phyloP scores from a whole-genome alignment of 2,113 vertebrate genomes.

The Poeciliopsis prolifica region DNA sequence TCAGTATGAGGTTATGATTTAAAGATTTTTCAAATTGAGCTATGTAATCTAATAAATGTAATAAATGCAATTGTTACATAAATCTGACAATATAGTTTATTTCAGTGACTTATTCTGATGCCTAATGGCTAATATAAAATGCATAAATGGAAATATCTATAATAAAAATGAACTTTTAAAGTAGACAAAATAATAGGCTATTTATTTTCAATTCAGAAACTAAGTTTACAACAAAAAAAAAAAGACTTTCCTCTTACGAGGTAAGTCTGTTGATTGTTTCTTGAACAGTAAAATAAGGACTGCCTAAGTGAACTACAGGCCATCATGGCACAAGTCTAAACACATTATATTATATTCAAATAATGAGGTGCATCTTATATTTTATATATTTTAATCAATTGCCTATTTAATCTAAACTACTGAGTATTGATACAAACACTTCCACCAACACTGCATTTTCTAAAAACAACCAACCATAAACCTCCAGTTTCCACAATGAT shows the following conservation, averaged over 20 bases:
- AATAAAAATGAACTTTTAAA: neutral
- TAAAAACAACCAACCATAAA: conserved; percentile 46
- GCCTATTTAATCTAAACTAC: neutral
- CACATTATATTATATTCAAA: neutral
- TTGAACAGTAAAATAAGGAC: neutral
- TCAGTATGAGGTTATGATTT: neutral
- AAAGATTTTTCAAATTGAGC: neutral
- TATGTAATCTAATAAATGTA: no score
- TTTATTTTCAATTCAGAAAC: neutral
- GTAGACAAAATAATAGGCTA: neutral
- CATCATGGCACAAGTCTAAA: neutral
- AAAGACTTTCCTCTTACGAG: neutral
- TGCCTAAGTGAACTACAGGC: neutral
- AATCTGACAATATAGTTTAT: neutral
- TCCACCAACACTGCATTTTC: conserved; percentile 27
- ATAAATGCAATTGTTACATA: neutral
- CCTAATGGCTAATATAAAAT: neutral
- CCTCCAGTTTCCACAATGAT: conserved; percentile 15
- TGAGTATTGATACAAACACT: neutral
- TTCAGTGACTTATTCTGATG: neutral
- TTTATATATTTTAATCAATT: neutral
- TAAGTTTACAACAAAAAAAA: neutral
- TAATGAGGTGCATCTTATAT: no score
- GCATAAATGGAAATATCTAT: neutral
- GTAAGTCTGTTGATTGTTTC: neutral